Percentiles rank a stretch among this genome's conserved stretches.
These are phyloP conservation scores for Sycophaga agraensis DNA, from an alignment of 1,140 invertebrate species.

Conservation along the genomic window DNA sequence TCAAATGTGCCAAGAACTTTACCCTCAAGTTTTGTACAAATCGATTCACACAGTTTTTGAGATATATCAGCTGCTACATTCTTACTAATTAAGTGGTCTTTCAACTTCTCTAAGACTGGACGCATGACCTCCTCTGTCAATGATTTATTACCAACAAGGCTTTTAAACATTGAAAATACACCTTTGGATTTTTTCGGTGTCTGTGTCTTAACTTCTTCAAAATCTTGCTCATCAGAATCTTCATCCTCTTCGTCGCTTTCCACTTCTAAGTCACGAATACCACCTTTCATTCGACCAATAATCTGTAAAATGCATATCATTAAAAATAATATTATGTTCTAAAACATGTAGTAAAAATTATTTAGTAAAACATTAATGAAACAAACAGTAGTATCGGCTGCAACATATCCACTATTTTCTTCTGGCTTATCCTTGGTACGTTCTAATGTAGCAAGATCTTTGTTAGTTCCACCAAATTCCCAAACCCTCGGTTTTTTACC, in stretches of 20 bases:
- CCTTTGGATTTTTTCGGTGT: constrained; percentile 60
- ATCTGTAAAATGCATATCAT: constrained; percentile 59
- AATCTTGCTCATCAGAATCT: constrained; percentile 43
- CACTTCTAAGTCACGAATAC: constrained; percentile 67
- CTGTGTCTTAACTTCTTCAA: constrained; percentile 38
- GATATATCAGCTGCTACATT: constrained; percentile 98
- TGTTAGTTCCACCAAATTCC: constrained; percentile 79
- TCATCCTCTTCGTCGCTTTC: constrained; percentile 61
- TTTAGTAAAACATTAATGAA: neutral
- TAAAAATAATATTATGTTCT: neutral
- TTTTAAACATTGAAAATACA: constrained; percentile 81
- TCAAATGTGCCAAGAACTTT: constrained; percentile 94
- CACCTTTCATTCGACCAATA: constrained; percentile 79
- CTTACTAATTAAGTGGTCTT: constrained; percentile 94
- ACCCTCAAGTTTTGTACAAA: constrained; percentile 89
- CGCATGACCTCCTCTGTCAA: constrained; percentile 73
- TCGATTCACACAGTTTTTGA: constrained; percentile 91
- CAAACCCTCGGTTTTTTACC: constrained; percentile 89
- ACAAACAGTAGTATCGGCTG: constrained; percentile 66
- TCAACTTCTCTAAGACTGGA: constrained; percentile 91
- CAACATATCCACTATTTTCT: constrained; percentile 62
- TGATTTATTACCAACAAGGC: constrained; percentile 85
- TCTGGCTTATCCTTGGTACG: constrained; percentile 78
- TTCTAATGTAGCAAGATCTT: constrained; percentile 81
- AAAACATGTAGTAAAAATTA: neutral